phyloP scores from a whole-genome alignment of 2,113 vertebrate species.

The Phasianus colchicus region DNA sequence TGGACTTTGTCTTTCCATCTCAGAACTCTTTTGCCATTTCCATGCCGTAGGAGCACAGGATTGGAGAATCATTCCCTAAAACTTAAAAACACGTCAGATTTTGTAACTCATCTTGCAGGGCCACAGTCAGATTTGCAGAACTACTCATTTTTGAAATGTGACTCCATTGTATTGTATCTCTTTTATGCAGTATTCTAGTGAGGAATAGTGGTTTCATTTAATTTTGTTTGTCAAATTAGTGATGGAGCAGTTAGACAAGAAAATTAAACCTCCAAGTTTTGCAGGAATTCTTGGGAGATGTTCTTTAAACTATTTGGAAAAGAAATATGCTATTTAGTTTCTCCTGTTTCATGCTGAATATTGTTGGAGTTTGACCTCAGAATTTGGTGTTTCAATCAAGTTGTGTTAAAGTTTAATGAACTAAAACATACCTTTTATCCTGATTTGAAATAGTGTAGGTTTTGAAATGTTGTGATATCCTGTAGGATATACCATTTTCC shows the following conservation, averaged over 20 bases:
- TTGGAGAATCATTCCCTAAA: background rate
- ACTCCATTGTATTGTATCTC: background rate
- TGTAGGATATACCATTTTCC: background rate
- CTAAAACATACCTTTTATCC: background rate
- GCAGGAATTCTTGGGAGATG: background rate
- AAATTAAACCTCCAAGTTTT: background rate
- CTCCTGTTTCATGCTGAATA: background rate
- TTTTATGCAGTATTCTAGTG: background rate
- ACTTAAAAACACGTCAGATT: background rate
- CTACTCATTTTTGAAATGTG: background rate
- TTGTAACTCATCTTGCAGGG: background rate
- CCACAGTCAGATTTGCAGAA: background rate
- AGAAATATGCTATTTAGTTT: background rate
- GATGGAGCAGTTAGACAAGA: background rate
- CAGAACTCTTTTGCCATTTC: background rate
- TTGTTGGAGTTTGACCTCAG: constrained; percentile 11
- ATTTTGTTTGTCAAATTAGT: background rate
- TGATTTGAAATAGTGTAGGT: background rate
- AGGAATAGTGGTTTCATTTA: background rate
- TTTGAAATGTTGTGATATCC: background rate
- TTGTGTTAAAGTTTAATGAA: background rate
- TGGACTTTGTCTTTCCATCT: background rate
- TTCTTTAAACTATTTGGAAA: background rate
- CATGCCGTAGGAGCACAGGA: background rate
- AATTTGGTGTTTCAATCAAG: constrained; percentile 3